Evolutionary conservation across 2,888 invertebrate genomes (phyloP), one percentile per base, ranked within the genome.

Genomic region (Drosophila silvestris): DNA sequence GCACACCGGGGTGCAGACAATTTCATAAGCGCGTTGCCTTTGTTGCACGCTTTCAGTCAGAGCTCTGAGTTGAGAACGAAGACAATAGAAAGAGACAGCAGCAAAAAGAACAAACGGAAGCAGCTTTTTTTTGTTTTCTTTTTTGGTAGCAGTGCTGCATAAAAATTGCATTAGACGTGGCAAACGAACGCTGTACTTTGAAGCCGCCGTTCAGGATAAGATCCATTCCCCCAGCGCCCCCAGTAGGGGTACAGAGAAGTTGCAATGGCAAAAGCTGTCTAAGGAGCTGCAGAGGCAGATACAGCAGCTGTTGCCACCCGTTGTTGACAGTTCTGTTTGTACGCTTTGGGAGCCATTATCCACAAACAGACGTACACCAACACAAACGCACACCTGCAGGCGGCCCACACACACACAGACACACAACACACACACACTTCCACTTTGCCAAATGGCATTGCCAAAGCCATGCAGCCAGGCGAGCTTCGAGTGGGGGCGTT

Each of bases 121-220:
- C 74, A 62, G 69, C 65, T 14, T 1, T 57, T 28, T 26, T 54
- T 54, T 10, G 0, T 9, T 39, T 39, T 57, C 10, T 5, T 22
- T 28, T 70, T 79, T 69, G 71, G 75, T 77, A 77, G 76, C 77
- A 89, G 66, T 78, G 86, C 89, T 84, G 89, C 87, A 86, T 90
- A 81, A 84, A 77, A 90, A 90, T 89, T 90, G 89, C 91, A 87
- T 87, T 90, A 89, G 87, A 58, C 58, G 66, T 69, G 74, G 64
- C 74, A 77, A 84, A 87, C 73, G 71, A 78, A 70, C 69, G 53
- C 64, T 60, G 54, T 53, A 35, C 86, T 79, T 81, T 70, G 69
- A 81, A 70, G 66, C 54, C 37, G 41, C 50, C 64, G 28, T 16
- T 44, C 54, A 30, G 50, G 56, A 63, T 76, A 70, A 73, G 52